Percentiles rank a stretch among this genome's conserved stretches.
Conservation (phyloP, 2,888 invertebrate species). For the Leptinotarsa haldemani region DNA sequence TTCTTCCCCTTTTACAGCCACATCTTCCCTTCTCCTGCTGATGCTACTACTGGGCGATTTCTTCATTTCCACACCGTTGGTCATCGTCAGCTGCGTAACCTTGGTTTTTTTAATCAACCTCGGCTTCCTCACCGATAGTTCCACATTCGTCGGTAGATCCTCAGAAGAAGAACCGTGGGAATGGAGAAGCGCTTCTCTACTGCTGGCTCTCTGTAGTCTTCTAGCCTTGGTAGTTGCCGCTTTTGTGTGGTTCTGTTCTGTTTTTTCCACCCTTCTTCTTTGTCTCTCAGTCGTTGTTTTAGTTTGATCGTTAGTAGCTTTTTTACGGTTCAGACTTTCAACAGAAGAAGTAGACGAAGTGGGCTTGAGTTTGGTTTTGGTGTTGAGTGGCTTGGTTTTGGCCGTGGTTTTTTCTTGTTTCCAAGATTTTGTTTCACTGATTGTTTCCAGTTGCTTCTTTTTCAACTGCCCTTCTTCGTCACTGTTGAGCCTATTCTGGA, state of each 20-base stretch:
- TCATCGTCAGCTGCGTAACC: conserved; percentile 56
- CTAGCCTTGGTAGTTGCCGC: conserved; percentile 63
- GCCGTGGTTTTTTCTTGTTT: conserved; percentile 52
- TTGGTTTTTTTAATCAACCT: conserved; percentile 63
- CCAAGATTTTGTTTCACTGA: conserved; percentile 65
- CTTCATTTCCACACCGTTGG: conserved; percentile 58
- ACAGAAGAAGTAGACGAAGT: conserved; percentile 64
- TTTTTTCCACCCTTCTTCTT: conserved; percentile 44
- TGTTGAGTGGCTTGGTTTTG: conserved; percentile 37
- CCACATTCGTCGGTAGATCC: conserved; percentile 62
- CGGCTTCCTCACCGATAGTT: conserved; percentile 61
- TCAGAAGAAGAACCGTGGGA: conserved; percentile 69
- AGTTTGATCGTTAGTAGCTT: conserved; percentile 33
- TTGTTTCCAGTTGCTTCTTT: conserved; percentile 61
- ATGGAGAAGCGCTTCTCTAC: conserved; percentile 66
- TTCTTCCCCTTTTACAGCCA: conserved; percentile 53
- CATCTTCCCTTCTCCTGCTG: conserved; percentile 47
- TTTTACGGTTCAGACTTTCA: conserved; percentile 58
- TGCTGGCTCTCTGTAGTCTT: conserved; percentile 67
- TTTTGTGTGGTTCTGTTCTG: conserved; percentile 9
- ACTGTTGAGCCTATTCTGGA: conserved; percentile 56
- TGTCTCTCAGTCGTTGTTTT: conserved; percentile 46
- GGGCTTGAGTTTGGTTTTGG: conserved; percentile 55
- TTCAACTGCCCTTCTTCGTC: conserved; percentile 59
- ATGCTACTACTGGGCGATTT: conserved; percentile 43